Evolutionary conservation across 2,113 vertebrate species (phyloP).

Genomic region (Notechis scutatus): DNA sequence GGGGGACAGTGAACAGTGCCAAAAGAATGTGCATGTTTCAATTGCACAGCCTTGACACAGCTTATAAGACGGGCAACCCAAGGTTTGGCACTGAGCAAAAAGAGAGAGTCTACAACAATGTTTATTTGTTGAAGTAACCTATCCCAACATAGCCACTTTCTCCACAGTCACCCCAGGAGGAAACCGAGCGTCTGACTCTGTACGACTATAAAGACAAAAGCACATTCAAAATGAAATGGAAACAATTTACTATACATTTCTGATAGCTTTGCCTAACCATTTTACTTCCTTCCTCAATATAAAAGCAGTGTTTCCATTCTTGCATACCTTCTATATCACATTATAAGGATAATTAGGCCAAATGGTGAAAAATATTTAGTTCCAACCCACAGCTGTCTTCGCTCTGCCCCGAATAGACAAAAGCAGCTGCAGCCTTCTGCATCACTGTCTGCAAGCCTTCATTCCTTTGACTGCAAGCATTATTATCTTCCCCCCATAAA

Average conservation of each 20-base stretch:
- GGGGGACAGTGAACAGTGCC: not conserved
- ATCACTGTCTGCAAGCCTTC: not conserved
- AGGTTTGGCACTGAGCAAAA: not conserved
- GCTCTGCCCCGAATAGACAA: not conserved
- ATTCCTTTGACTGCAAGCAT: not conserved
- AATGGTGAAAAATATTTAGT: not conserved
- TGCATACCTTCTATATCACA: not conserved
- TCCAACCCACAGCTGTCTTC: not conserved
- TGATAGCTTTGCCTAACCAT: not conserved
- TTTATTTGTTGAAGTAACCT: not conserved
- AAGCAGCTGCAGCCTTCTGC: not conserved
- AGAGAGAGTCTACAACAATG: not conserved
- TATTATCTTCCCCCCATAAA: not conserved
- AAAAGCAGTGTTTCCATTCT: not conserved
- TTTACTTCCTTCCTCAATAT: not conserved
- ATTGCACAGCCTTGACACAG: not conserved
- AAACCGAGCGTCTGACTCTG: not conserved
- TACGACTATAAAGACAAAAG: not conserved
- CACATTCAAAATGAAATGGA: not conserved
- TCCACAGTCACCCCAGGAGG: not conserved
- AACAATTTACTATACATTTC: not conserved
- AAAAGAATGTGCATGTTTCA: not conserved
- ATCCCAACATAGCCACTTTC: not conserved
- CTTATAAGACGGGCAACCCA: not conserved
- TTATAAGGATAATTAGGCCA: not conserved